Evolutionary conservation across 2,113 vertebrate genomes (phyloP), one percentile per base, ranked within the genome.

Genomic region (Gasterosteus aculeatus): DNA sequence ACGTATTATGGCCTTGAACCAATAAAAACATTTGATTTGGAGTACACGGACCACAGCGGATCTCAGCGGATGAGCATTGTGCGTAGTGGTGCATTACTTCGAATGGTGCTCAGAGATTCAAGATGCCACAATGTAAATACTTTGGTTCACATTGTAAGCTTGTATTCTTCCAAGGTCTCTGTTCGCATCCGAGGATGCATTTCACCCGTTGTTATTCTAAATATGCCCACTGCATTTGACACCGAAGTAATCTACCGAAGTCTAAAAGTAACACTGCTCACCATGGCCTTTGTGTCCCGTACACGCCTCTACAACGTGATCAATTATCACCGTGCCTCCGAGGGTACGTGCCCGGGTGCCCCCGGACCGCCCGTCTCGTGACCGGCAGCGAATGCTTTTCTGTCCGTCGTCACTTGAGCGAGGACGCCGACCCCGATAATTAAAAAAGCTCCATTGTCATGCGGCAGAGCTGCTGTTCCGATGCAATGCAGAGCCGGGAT

Each of bases 391-490:
- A 79, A 49, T 69, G 70, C 85, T 72, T 89, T 85, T 89, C 85
- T 64, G 81, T 71, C 88, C 64, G 41, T 77, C 81, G 73, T 75
- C 85, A 71, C 86, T 88, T 39, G 78, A 89, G 84, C 47, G 74
- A 79, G 75, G 73, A 84, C 82, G 12, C 77, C 39, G 78, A 81
- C 74, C 53, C 33, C n/a, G 82, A 92, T 94, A 92, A 95, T 94
- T 91, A 93, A 93, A 93, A 90, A 83, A 79, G 87, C 73, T 84
- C 81, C 85, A 86, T 92, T 93, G 88, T 92, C 59, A 19, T 67
- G 85, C 33, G 3, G 72, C 41, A 8, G 81, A 69, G 78, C 72
- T 69, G 72, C 76, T 72, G 85, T 75, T 89, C 70, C 78, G 77
- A 60, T 90, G 80, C 78, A 12, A 12, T 26, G 75, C 59, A 15